Base-by-base conservation (phyloP, 1,140 invertebrate species). In the Pomacea maculata region DNA sequence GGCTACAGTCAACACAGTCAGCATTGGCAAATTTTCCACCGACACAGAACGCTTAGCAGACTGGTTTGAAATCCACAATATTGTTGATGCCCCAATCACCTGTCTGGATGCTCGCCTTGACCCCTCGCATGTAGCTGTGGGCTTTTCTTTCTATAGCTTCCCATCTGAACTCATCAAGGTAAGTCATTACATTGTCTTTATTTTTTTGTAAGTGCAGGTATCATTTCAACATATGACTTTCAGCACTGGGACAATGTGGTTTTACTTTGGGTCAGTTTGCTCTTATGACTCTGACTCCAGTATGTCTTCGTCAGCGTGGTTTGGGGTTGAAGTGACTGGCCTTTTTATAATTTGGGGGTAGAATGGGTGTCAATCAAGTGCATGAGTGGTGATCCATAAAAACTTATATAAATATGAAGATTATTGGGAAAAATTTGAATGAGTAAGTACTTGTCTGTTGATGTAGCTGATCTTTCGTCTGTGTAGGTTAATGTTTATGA, bases 401-500 rank as follows among this genome's bases (percentile, higher is more conserved):
- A 34, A 52, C 29, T 74, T 4, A 54, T 14, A 45, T 45, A 45
- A 14, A n/a, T 45, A 45, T 45, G 34, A 45, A 45, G 34, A 45
- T 45, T 45, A 45, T 45, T 45, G 2, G 34, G 34, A 6, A 45
- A 45, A 6, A 45, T 45, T 45, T 45, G 34, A 45, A 45, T 45
- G 34, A 45, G 34, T 45, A 45, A 45, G 34, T 45, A 45, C 6
- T 45, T 45, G 34, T 45, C 34, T 45, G 34, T 9, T 65, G 34
- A 78, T 78, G 21, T 9, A 25, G 19, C 65, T 45, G 57, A n/a
- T 65, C n/a, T 10, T n/a, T 67, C 29, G 1, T 64, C 9, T 80
- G 84, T 84, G 21, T 67, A 90, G 89, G 83, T 88, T 6, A 87
- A 88, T 63, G 19, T 90, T 3, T 90, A 90, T 86, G 86, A 89